Conservation (phyloP, 1,140 invertebrate genomes). For the Stegodyphus dumicola region DNA sequence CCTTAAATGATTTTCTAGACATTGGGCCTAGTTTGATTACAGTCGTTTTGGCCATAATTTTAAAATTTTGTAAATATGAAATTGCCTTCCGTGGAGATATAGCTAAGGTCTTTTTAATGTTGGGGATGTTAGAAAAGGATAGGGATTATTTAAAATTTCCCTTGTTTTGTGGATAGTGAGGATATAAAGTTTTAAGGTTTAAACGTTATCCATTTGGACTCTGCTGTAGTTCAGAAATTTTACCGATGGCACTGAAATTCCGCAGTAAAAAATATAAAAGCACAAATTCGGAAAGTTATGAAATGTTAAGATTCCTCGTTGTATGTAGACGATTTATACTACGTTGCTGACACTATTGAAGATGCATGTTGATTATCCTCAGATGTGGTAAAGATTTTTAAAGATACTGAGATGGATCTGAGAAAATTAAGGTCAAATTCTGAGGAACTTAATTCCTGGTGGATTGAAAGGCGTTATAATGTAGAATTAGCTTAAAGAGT, state of each 20-base stretch:
- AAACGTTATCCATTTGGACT: neutral
- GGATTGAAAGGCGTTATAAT: neutral
- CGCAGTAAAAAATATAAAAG: slow-evolving; percentile 23
- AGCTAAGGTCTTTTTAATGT: slow-evolving; percentile 12
- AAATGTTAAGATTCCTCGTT: neutral
- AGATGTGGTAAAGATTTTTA: neutral
- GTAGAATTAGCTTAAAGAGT: no score
- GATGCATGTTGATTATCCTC: neutral
- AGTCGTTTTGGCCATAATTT: slow-evolving; percentile 19
- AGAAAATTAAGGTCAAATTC: no score
- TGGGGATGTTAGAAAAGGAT: slow-evolving; percentile 18
- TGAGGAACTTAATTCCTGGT: neutral
- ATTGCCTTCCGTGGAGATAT: slow-evolving; percentile 24
- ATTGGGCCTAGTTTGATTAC: slow-evolving; percentile 10
- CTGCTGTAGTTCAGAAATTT: neutral
- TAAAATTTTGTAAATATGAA: slow-evolving; percentile 22
- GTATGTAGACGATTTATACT: slow-evolving; percentile 20
- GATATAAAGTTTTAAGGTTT: neutral
- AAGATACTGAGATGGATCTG: slow-evolving; percentile 12
- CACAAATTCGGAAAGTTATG: neutral
- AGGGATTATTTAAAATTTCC: slow-evolving; percentile 11
- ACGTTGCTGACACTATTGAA: neutral
- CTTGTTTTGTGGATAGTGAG: neutral
- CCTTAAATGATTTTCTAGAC: slow-evolving; percentile 26
- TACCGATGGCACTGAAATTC: slow-evolving; percentile 8